Evolutionary conservation across 2,888 invertebrate genomes (phyloP).

Genomic region (Dryocosmus kuriphilus): DNA sequence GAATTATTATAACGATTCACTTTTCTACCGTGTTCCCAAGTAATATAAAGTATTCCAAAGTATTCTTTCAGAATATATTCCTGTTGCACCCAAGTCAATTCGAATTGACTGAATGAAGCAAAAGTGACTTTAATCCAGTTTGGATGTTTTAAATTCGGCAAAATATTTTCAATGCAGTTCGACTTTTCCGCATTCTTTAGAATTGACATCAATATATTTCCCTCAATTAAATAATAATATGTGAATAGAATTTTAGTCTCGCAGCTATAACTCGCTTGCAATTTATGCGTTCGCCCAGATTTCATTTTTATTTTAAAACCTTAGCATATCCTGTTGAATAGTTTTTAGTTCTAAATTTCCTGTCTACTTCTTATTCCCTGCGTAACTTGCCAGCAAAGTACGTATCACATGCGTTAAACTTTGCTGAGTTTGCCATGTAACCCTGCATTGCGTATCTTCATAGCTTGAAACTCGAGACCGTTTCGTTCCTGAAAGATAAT

Average conservation of each 20-base stretch:
- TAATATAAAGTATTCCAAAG: no score
- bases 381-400: slow-evolving; percentile 22
- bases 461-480: slow-evolving; percentile 45
- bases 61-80: no score
- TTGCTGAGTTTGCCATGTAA: slow-evolving; percentile 22
- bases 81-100: no score
- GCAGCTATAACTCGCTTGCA: not conserved
- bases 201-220: no score
- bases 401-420: slow-evolving; percentile 12
- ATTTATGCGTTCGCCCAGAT: not conserved
- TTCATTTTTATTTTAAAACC: slow-evolving; percentile 7
- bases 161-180: no score
- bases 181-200: no score
- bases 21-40: no score
- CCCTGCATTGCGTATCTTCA: slow-evolving; percentile 38
- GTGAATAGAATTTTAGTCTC: not conserved
- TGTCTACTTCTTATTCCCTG: slow-evolving; percentile 21
- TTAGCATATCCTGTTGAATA: slow-evolving; percentile 25
- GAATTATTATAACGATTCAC: no score
- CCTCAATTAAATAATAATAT: not conserved
- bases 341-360: slow-evolving; percentile 32
- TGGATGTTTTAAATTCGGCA: no score
- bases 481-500: slow-evolving; percentile 52
- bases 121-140: no score
- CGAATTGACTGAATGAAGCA: no score